phyloP scores from a whole-genome alignment of 2,113 vertebrate species.

The Alligator sinensis region DNA sequence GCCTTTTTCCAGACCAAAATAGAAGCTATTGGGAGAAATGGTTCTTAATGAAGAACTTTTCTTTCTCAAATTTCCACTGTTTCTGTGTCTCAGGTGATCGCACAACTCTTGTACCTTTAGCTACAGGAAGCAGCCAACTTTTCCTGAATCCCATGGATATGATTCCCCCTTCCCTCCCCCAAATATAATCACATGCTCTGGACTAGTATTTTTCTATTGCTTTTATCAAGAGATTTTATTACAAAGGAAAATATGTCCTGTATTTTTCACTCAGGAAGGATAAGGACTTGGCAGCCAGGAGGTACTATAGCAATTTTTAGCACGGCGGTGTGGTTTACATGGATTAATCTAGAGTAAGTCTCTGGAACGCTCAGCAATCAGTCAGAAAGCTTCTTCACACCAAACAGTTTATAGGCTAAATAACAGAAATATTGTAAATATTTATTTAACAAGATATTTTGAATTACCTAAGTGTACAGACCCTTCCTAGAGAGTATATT shows the following conservation, averaged over 20 bases:
- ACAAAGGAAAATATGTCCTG: conserved; percentile 68
- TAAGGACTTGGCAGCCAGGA: conserved; percentile 52
- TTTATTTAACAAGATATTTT: conserved; percentile 83
- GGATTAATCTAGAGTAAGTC: conserved; percentile 69
- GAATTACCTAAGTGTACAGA: conserved; percentile 81
- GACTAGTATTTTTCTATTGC: conserved; percentile 44
- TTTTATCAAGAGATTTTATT: conserved; percentile 71
- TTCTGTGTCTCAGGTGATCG: conserved; percentile 38
- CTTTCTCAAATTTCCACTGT: background rate
- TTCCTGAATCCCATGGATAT: conserved; percentile 52
- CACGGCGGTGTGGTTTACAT: conserved; percentile 66
- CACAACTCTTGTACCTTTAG: background rate
- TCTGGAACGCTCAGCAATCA: conserved; percentile 54
- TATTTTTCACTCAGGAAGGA: conserved; percentile 26
- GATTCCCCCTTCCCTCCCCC: conserved; percentile 23
- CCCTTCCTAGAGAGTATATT: conserved; percentile 72
- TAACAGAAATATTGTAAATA: conserved; percentile 81
- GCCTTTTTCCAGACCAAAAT: conserved; percentile 23
- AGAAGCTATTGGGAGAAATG: background rate
- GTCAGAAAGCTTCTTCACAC: conserved; percentile 56
- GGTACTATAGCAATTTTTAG: conserved; percentile 66
- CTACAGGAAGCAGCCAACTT: conserved; percentile 27
- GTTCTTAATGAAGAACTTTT: background rate
- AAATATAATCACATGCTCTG: conserved; percentile 64
- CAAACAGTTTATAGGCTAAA: conserved; percentile 79